These are phyloP conservation scores for Ricordea florida DNA, from an alignment of 92 coral and sea anemone species.

Conservation along the genomic window DNA sequence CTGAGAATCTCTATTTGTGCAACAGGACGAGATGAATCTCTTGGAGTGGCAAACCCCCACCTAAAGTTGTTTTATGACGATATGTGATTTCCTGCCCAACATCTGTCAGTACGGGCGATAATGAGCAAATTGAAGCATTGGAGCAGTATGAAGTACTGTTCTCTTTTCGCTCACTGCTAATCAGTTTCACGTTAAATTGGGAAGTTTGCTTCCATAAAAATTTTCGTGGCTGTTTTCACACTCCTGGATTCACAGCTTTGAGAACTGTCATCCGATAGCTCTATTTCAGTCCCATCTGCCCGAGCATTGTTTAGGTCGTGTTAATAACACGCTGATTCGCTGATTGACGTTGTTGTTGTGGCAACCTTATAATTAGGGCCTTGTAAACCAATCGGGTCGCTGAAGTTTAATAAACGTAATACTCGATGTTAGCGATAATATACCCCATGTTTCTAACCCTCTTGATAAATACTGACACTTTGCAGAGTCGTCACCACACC, in stretches of 20 bases:
- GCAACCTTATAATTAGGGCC: conserved; percentile 81
- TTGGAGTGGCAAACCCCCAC: conserved; percentile 9
- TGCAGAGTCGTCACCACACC: conserved; percentile 95
- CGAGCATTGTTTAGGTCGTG: conserved; percentile 74
- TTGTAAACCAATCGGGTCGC: conserved; percentile 89
- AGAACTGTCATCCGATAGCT: conserved; percentile 78
- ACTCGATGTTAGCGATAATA: conserved; percentile 87
- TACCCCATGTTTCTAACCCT: conserved; percentile 97
- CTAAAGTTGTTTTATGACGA: conserved; percentile 30
- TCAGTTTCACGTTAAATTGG: conserved; percentile 13
- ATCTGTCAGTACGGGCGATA: conserved; percentile 78
- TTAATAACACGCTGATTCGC: conserved; percentile 79
- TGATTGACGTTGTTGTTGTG: conserved; percentile 83
- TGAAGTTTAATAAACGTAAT: conserved; percentile 89
- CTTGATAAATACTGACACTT: conserved; percentile 97
- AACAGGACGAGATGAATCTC: conserved; percentile 21
- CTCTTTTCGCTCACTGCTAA: conserved; percentile 17
- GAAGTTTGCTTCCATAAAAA: conserved; percentile 47
- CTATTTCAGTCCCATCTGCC: conserved; percentile 79
- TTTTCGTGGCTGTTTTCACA: conserved; percentile 34
- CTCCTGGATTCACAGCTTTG: conserved; percentile 42
- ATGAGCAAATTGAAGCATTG: conserved; percentile 23
- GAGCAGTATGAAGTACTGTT: conserved; percentile 2
- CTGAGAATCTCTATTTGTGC: conserved; percentile 56
- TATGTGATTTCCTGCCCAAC: conserved; percentile 50